Evolutionary conservation across 1,140 invertebrate species (phyloP).

Genomic region (Diorhabda carinulata): DNA sequence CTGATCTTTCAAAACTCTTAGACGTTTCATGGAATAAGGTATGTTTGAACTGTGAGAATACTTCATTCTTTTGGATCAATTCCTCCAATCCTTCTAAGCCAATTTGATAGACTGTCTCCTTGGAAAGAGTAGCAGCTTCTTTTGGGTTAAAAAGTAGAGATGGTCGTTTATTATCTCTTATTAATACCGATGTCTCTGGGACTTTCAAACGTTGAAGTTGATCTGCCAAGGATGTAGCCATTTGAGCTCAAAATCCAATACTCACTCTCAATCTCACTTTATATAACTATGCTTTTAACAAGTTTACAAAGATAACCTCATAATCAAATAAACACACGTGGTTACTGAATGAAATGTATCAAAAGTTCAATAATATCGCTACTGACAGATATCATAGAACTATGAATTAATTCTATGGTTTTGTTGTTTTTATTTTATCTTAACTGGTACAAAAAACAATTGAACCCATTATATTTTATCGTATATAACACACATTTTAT

Average conservation of each 20-base stretch:
- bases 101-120: slow-evolving; percentile 78
- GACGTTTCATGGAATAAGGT: slow-evolving; percentile 73
- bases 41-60: slow-evolving; percentile 69
- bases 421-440: too few relatives aligned
- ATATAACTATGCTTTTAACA: too few relatives aligned
- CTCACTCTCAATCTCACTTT: too few relatives aligned
- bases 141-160: slow-evolving; percentile 86
- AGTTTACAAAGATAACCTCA: too few relatives aligned
- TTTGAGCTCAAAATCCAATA: slow-evolving; percentile 25
- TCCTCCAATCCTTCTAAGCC: slow-evolving; percentile 81
- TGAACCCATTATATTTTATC: too few relatives aligned
- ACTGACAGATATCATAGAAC: too few relatives aligned
- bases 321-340: too few relatives aligned
- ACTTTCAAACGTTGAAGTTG: slow-evolving; percentile 76
- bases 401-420: too few relatives aligned
- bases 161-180: slow-evolving; percentile 63
- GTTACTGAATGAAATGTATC: too few relatives aligned
- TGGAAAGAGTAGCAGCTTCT: slow-evolving; percentile 81
- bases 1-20: slow-evolving; percentile 72
- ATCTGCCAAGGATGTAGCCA: slow-evolving; percentile 72
- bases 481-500: too few relatives aligned
- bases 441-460: too few relatives aligned
- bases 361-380: too few relatives aligned
- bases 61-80: slow-evolving; percentile 64
- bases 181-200: slow-evolving; percentile 72